Evolutionary conservation across 2,797 vertebrate genomes (phyloP), one percentile per base, ranked within the genome.

Genomic region (Gymnodraco acuticeps): DNA sequence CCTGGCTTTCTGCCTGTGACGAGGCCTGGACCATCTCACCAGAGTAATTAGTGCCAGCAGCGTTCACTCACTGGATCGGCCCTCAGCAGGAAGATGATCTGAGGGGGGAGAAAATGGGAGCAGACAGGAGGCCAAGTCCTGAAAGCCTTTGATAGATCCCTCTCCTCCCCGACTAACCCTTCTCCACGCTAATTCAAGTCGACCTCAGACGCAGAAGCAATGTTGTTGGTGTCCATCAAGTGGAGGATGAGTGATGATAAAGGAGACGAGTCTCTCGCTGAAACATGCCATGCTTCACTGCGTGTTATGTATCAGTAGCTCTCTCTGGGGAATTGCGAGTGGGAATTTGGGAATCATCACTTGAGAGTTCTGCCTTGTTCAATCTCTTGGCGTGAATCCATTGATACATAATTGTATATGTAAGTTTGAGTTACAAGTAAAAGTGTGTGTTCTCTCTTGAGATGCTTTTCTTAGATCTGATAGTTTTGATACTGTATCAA

Each of bases 41-140:
- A 16, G 74, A 74, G 88, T 91, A 92, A 93, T 92, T 90, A 90
- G 80, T 17, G 75, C 81, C 62, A 78, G 83, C 80, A 83, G 70
- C 75, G 38, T 70, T 86, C 31, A 66, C 71, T 87, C 80, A 75
- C 74, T 81, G 77, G 66, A 56, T 73, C 75, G 70, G 47, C 33
- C 16, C 68, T 69, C 55, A 23, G 56, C 62, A 47, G 66, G 59
- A 81, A 58, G 61, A 67, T 83, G 83, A 91, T 90, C 78, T 77
- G 65, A 90, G 75, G 66, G 12, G 48, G 69, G 64, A 64, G 52
- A 48, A 84, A 64, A 77, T 45, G 53, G 67, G 53, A 81, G 64
- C 47, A 77, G 84, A 80, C 65, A 75, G 78, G 43, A 78, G 74
- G 69, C 56, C 67, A 77, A 71, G 76, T 80, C 78, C 65, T 50